phyloP scores from a whole-genome alignment of 2,888 invertebrate genomes.

The Muscina levida region DNA sequence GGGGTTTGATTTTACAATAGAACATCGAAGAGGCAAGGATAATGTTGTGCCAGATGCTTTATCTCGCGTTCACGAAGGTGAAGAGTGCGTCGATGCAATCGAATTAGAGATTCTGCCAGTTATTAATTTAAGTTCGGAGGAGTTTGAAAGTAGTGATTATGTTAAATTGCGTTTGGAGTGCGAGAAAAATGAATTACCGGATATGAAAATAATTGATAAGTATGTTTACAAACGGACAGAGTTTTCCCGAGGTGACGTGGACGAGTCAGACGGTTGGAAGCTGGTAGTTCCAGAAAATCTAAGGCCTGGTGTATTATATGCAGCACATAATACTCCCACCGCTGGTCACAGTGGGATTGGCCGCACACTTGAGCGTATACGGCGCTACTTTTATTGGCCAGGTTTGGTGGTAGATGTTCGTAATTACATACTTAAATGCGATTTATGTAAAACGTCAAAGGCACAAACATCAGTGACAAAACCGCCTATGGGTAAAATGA shows the following conservation, averaged over 20 bases:
- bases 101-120: slow-evolving; percentile 5
- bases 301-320: not conserved
- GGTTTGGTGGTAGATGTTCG: not conserved
- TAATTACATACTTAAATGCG: not conserved
- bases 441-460: not conserved
- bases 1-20: slow-evolving; percentile 34
- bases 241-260: not conserved
- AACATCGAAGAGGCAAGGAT: slow-evolving; percentile 28
- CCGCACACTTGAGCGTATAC: not conserved
- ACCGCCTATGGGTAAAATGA: not conserved
- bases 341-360: not conserved
- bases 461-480: not conserved
- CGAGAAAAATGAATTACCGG: not conserved
- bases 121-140: slow-evolving; percentile 19
- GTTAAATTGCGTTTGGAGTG: not conserved
- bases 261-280: slow-evolving; percentile 52
- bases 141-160: not conserved
- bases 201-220: not conserved
- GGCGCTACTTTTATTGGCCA: not conserved
- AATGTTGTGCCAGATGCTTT: slow-evolving; percentile 38
- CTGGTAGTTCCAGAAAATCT: slow-evolving; percentile 29
- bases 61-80: not conserved
- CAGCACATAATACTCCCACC: not conserved
- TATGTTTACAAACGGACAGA: not conserved
- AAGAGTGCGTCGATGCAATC: not conserved